Base-by-base conservation (phyloP, 2,797 vertebrate genomes). In the Coranthus polyacanthus region DNA sequence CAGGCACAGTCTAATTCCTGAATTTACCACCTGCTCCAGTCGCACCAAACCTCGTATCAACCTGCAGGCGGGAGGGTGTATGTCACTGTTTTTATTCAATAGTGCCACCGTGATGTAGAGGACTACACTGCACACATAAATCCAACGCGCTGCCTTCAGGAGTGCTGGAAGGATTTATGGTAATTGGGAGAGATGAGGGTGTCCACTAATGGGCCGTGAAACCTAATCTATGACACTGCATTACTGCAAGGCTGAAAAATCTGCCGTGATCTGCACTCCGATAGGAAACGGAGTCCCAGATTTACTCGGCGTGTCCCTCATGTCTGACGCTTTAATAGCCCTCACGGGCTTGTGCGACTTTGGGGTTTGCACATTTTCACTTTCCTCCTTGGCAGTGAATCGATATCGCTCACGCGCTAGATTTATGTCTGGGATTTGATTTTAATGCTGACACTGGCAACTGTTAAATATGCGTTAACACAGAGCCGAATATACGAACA, bases 191-290 rank as follows among this genome's bases (percentile, higher is more conserved):
- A 77, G 86, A 76, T 71, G 63, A 86, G 70, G 68, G 80, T 47
- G 58, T 64, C 81, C 64, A 43, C 76, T 92, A 92, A 92, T 87
- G 86, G 81, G 68, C 82, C 54, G 77, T 80, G 86, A 92, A 92
- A 89, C 78, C 74, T 88, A 87, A 93, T 90, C 89, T 86, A 88
- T 81, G 82, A 79, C 77, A 65, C 71, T 34, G 75, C 74, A 57
- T 87, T 67, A 86, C 78, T 45, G 75, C 9, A 4, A 32, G 72
- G 29, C 52, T 76, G 77, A 82, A 77, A 66, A 70, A 84, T 83
- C 49, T 53, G 70, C 62, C 2, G 13, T 17, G 73, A 82, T 81
- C 44, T 51, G 46, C 9, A 12, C 54, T 3, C 45, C 59, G 63
- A 82, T 60, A 49, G 57, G 51, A 83, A 63, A 44, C 39, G 10